Base-by-base conservation (phyloP, 2,113 vertebrate species). In the Coturnix japonica region DNA sequence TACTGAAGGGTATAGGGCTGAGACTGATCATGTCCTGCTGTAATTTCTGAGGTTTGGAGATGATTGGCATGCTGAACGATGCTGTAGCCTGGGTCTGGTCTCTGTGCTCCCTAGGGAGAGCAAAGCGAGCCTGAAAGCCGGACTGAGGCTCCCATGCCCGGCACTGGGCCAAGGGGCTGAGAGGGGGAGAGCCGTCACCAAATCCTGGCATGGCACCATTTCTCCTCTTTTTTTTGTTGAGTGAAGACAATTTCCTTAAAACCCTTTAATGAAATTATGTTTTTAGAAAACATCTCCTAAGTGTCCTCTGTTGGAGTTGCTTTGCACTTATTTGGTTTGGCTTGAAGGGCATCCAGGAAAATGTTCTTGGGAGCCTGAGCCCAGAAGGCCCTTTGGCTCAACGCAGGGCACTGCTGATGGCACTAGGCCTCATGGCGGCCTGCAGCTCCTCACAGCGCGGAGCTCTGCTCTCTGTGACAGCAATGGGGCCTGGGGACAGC, bases 261-360 rank as follows among this genome's bases (percentile, higher is more conserved):
- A 66, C 22, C 26, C 51, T 78, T 93, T 88, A 88, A 91, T 86
- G 70, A 74, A 81, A 90, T 89, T 57, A 74, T 28, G 1, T 26
- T 72, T 44, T 39, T 76, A 5, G n/a, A 86, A 81, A 41, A 73
- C 21, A 23, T 0, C 3, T 88, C 28, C 70, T 5, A 1, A 59
- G 59, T 59, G 65, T 94, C 44, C 28, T 61, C 65, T 69, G 37
- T 57, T 73, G 70, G 57, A 90, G 22, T 57, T 53, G 16, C 63
- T 80, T 11, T 0, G 1, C 22, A 56, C 86, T 91, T 74, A 31
- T 75, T 67, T 84, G 14, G 5, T 31, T 31, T n/a, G 20, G 25
- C 44, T 89, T 87, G 95, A 93, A 94, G 78, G 73, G 47, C 89
- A 84, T 64, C 83, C 94, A 93, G 91, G n/a, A 96, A 57, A 18